A percentile compares a stretch with the other conserved stretches of the same genome.
Evolutionary conservation across 2,797 vertebrate genomes (phyloP).

Genomic region (Lemur catta): DNA sequence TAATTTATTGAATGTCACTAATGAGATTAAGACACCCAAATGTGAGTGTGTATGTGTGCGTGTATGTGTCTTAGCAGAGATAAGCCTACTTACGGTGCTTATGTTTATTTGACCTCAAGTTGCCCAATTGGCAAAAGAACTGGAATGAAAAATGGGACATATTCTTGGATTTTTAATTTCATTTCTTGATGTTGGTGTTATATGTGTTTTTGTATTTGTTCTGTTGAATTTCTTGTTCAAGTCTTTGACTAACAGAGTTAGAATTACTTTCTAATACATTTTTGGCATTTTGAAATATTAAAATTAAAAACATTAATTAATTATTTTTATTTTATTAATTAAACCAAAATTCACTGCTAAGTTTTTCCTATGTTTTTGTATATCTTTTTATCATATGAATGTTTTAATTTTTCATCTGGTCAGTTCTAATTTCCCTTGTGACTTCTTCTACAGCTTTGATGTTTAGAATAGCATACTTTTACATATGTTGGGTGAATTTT

Average conservation of each 20-base stretch:
- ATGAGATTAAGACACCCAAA: background rate
- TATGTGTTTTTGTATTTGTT: background rate
- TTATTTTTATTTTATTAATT: background rate
- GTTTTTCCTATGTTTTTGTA: background rate
- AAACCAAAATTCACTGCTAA: background rate
- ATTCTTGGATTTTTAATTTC: background rate
- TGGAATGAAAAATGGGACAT: background rate
- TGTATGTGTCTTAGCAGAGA: background rate
- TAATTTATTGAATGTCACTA: background rate
- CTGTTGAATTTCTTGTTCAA: background rate
- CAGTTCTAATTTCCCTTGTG: background rate
- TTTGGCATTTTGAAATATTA: background rate
- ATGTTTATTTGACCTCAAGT: background rate
- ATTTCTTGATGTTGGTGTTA: background rate
- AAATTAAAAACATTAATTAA: background rate
- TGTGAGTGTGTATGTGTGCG: background rate
- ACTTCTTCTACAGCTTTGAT: background rate
- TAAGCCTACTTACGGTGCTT: background rate
- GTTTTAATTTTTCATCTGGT: background rate
- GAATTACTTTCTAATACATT: background rate
- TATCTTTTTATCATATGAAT: background rate
- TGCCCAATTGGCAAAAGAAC: background rate
- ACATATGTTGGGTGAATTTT: background rate
- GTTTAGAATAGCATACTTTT: background rate
- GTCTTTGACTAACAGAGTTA: background rate